phyloP scores from a whole-genome alignment of 2,113 vertebrate species.

The Anarhynchus alexandrinus region DNA sequence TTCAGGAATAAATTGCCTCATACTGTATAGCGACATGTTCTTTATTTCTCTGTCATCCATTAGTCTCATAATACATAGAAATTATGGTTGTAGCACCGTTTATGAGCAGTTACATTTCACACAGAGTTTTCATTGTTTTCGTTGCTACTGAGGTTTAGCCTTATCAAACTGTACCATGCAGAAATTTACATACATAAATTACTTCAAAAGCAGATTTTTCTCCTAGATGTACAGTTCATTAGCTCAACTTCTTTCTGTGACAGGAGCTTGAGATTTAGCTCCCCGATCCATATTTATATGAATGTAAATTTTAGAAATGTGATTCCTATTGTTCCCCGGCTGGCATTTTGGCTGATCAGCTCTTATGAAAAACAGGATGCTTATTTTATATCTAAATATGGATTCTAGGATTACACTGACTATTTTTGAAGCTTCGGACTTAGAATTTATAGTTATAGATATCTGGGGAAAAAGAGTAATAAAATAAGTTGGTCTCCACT shows the following conservation, averaged over 20 bases:
- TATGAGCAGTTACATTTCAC: background rate
- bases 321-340: background rate
- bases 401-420: background rate
- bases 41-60: conserved; percentile 47
- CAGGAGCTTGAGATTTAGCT: conserved; percentile 6
- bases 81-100: conserved; percentile 24
- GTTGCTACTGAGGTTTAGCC: background rate
- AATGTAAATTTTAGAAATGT: conserved; percentile 26
- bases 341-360: conserved; percentile 7
- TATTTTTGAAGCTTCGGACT: background rate
- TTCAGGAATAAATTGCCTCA: conserved; percentile 52
- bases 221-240: conserved; percentile 36
- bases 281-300: background rate
- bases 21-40: background rate
- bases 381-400: background rate
- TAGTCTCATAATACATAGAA: conserved; percentile 30
- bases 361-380: background rate
- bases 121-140: background rate
- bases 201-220: conserved; percentile 36
- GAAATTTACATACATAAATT: conserved; percentile 39
- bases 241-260: conserved; percentile 5
- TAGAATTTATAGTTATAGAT: background rate
- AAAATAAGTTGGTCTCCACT: background rate
- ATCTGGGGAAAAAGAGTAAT: background rate
- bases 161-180: conserved; percentile 18